Evolutionary conservation across 1,140 invertebrate genomes (phyloP).

Genomic region (Drosophila ercepeae): DNA sequence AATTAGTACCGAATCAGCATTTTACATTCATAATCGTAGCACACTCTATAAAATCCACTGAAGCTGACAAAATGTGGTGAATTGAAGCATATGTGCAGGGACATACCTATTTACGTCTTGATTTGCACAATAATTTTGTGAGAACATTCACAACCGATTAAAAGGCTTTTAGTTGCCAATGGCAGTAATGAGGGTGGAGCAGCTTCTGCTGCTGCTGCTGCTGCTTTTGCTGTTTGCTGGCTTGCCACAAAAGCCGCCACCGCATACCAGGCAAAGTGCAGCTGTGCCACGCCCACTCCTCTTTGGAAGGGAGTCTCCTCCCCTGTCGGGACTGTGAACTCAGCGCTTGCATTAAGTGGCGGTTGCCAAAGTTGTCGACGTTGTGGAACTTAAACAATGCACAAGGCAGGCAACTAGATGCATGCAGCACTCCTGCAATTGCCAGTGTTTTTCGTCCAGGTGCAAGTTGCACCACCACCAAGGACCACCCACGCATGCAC

Average conservation of each 20-base stretch:
- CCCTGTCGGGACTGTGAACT: constrained; percentile 1
- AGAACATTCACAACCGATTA: constrained; percentile 68
- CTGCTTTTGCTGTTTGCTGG: constrained; percentile 58
- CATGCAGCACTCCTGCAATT: constrained; percentile 11
- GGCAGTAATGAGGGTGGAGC: constrained; percentile 39
- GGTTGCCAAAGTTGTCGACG: constrained; percentile 76
- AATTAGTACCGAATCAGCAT: constrained; percentile 28
- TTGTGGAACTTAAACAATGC: constrained; percentile 75
- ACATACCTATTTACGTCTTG: constrained; percentile 12
- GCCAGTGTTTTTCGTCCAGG: constrained; percentile 17
- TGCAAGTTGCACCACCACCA: constrained; percentile 24
- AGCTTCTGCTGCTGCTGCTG: background rate
- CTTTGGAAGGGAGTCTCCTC: background rate
- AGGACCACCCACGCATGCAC: background rate
- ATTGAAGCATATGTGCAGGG: background rate
- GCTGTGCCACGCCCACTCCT: constrained; percentile 17
- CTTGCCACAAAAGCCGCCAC: constrained; percentile 74
- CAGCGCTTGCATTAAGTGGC: constrained; percentile 74
- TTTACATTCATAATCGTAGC: constrained; percentile 7
- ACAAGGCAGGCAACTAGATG: constrained; percentile 25
- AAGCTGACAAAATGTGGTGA: constrained; percentile 38
- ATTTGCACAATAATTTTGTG: constrained; percentile 61
- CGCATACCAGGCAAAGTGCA: constrained; percentile 68
- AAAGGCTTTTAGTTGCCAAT: constrained; percentile 66
- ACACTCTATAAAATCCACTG: constrained; percentile 1